A percentile compares a stretch with the other conserved stretches of the same genome.
These are phyloP conservation scores for Piaya cayana DNA, from an alignment of 2,113 vertebrate genomes.

Conservation along the genomic window DNA sequence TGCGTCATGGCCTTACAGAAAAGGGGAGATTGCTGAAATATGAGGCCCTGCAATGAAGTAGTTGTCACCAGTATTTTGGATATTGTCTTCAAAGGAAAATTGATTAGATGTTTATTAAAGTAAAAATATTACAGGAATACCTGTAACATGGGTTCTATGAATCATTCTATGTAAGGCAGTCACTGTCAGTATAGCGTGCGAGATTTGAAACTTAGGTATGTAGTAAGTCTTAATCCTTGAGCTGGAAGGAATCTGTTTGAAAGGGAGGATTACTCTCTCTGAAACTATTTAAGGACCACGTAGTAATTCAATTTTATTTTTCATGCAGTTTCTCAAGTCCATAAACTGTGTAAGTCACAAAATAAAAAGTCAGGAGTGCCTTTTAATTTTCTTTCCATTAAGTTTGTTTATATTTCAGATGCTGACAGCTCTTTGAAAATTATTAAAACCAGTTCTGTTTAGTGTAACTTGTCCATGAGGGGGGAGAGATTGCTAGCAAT, in stretches of 20 bases:
- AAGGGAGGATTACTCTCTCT: background rate
- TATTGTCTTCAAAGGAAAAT: background rate
- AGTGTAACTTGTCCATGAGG: background rate
- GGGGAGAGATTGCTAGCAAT: background rate
- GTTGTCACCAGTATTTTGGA: background rate
- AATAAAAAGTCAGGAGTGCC: background rate
- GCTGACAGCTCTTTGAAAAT: background rate
- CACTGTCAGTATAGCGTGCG: background rate
- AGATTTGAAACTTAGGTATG: background rate
- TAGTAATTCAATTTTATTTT: background rate
- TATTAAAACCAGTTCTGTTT: background rate
- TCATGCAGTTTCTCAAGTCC: background rate
- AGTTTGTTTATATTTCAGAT: constrained; percentile 9
- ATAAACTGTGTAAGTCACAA: background rate
- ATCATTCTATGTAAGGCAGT: background rate
- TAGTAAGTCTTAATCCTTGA: background rate
- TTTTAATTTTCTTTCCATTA: background rate
- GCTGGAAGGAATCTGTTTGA: background rate
- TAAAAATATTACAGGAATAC: background rate
- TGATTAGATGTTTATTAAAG: background rate
- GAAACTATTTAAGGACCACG: background rate
- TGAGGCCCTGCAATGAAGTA: background rate
- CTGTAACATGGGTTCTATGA: background rate
- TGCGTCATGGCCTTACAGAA: background rate
- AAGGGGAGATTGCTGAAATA: background rate